These are phyloP conservation scores for Actinemys pallida DNA, from an alignment of 2,113 vertebrate species.

Conservation along the genomic window DNA sequence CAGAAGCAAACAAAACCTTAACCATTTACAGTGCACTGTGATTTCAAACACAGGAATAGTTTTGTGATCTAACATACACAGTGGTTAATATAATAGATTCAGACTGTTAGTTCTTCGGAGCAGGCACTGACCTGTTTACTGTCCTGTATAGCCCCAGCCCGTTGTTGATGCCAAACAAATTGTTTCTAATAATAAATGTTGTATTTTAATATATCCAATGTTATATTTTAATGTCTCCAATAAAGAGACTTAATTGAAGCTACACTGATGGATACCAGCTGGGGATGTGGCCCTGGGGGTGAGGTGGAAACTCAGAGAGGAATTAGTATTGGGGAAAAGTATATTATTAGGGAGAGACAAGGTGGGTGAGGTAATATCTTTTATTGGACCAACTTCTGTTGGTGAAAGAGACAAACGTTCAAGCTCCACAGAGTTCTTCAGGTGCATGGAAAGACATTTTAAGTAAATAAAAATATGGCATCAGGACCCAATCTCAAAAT, in stretches of 20 bases:
- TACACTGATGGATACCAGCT: not conserved
- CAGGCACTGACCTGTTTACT: conserved; percentile 4
- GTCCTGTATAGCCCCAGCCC: not conserved
- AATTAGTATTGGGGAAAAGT: conserved; percentile 29
- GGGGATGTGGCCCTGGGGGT: not conserved
- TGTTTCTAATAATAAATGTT: conserved; percentile 3
- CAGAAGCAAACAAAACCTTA: not conserved
- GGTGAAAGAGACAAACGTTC: not conserved
- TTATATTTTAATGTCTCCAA: not conserved
- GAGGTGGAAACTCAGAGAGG: conserved; percentile 47
- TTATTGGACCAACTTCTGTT: not conserved
- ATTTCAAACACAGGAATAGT: not conserved
- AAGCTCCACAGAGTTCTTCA: not conserved
- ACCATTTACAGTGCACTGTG: not conserved
- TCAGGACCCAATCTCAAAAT: not conserved
- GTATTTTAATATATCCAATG: not conserved
- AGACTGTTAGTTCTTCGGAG: not conserved
- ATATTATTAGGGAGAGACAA: not conserved
- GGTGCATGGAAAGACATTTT: not conserved
- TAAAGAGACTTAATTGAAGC: not conserved
- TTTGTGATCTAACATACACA: not conserved
- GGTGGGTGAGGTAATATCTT: not conserved
- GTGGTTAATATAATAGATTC: not conserved
- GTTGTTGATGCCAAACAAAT: not conserved
- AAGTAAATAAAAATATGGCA: conserved; percentile 8